Evolutionary conservation across 1,140 invertebrate genomes (phyloP).

Genomic region (Lamellibrachia luymesi): DNA sequence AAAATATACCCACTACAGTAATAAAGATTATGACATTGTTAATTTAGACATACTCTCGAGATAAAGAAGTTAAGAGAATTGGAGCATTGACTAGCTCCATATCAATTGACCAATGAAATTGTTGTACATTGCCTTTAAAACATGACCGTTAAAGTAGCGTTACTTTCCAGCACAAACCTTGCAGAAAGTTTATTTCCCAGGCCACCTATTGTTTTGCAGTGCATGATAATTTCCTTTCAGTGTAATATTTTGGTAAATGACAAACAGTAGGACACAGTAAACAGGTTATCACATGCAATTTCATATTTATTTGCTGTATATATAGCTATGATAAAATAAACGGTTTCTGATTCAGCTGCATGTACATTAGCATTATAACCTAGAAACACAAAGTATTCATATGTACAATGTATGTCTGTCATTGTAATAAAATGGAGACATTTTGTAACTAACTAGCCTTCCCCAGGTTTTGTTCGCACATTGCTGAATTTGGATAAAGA

Average conservation of each 20-base stretch:
- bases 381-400: background rate
- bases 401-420: background rate
- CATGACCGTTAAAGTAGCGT: no score
- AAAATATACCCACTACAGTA: no score
- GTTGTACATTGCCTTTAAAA: no score
- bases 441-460: background rate
- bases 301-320: slow-evolving; percentile 2
- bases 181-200: background rate
- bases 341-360: background rate
- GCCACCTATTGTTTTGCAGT: background rate
- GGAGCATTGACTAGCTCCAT: no score
- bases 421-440: background rate
- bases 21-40: no score
- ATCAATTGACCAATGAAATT: background rate
- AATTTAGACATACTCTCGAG: no score
- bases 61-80: no score
- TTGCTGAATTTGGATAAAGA: no score
- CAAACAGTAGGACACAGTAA: background rate
- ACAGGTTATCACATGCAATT: background rate
- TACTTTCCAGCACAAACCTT: background rate
- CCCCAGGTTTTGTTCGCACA: no score
- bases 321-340: background rate
- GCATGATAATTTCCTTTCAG: background rate
- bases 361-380: background rate
- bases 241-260: background rate